A percentile compares a stretch with the other conserved stretches of the same genome.
Evolutionary conservation across 2,113 vertebrate species (phyloP).

Genomic region (Callospermophilus lateralis): DNA sequence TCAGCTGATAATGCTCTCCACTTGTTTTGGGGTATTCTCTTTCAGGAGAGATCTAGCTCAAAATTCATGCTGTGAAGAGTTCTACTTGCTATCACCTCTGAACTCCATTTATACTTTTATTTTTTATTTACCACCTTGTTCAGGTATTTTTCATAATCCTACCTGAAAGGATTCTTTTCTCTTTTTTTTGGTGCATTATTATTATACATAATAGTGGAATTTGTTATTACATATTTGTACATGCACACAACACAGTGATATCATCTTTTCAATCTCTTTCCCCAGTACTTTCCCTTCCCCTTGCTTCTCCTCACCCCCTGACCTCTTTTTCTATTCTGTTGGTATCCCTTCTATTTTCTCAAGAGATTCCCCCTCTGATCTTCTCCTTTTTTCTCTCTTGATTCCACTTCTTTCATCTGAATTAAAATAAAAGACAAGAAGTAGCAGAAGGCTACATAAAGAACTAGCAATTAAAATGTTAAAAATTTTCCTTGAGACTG

Average conservation of each 20-base stretch:
- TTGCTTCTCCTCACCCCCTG: no score
- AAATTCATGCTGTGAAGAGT: background rate
- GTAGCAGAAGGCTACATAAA: background rate
- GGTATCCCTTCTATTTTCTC: no score
- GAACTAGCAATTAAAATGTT: background rate
- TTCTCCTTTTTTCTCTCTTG: no score
- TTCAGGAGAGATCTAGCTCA: background rate
- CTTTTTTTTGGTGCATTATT: no score
- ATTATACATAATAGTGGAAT: no score
- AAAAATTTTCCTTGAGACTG: background rate
- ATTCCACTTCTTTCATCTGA: background rate
- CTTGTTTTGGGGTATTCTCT: background rate
- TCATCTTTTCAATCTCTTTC: no score
- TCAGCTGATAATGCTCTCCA: accelerated
- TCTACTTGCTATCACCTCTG: background rate
- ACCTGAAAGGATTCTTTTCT: background rate
- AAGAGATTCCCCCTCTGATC: no score
- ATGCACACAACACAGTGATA: no score
- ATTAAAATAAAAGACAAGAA: background rate
- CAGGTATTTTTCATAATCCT: background rate
- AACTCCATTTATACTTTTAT: background rate
- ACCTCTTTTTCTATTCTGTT: no score
- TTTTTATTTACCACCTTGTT: background rate
- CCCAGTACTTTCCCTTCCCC: no score
- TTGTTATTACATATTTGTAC: no score